Conservation (phyloP, 2,797 vertebrate genomes). For the Peromyscus nudipes region DNA sequence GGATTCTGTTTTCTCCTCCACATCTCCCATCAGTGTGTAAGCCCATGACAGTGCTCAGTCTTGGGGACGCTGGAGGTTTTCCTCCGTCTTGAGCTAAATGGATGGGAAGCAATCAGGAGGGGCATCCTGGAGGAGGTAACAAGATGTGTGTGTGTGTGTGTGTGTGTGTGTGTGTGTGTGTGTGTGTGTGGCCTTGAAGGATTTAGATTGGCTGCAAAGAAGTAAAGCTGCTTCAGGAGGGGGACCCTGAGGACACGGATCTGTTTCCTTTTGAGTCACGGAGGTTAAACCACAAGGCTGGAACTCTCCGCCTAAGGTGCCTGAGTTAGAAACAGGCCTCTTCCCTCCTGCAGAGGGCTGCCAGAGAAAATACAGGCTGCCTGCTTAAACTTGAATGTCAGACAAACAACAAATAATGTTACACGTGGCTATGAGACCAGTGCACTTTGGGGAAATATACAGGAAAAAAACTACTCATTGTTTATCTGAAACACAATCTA, state of each 20-base stretch:
- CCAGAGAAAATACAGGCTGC: conserved; percentile 56
- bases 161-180: too few relatives aligned
- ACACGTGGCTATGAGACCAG: background rate
- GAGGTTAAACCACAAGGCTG: background rate
- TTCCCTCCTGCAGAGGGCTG: background rate
- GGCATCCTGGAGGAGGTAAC: background rate
- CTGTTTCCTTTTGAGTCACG: background rate
- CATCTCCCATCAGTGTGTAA: background rate
- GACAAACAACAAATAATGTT: conserved; percentile 13
- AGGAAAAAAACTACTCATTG: background rate
- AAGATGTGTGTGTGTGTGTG: background rate
- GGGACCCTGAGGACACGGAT: background rate
- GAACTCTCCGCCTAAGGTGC: background rate
- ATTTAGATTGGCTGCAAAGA: background rate
- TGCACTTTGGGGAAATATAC: background rate
- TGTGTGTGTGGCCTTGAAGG: background rate
- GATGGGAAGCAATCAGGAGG: background rate
- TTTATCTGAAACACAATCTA: conserved; percentile 47
- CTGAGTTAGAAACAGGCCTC: conserved; percentile 17
- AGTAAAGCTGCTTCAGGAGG: background rate
- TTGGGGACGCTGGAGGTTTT: background rate
- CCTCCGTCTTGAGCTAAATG: background rate
- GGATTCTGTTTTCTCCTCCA: background rate
- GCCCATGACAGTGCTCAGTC: background rate
- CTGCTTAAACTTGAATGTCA: background rate